Evolutionary conservation across 1,140 invertebrate genomes (phyloP).

Genomic region (Camponotus vicinus): DNA sequence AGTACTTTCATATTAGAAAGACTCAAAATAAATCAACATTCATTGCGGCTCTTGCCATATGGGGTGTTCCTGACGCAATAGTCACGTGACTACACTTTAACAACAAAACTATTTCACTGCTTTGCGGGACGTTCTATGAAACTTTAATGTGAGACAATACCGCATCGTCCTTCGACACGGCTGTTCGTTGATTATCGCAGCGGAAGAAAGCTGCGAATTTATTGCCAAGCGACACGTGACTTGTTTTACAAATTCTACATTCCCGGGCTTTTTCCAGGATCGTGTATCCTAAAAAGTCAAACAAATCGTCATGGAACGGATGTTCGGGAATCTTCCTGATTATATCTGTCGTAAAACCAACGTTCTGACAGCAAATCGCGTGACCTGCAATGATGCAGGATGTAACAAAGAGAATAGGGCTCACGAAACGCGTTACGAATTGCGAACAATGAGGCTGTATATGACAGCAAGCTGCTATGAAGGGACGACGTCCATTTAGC

Average conservation of each 20-base stretch:
- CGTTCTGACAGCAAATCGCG: conserved; percentile 42
- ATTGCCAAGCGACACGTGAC: conserved; percentile 47
- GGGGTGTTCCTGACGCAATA: background rate
- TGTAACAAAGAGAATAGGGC: conserved; percentile 36
- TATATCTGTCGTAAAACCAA: conserved; percentile 57
- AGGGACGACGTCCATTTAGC: conserved; percentile 48
- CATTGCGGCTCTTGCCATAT: background rate
- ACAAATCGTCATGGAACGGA: conserved; percentile 54
- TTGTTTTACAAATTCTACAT: conserved; percentile 12
- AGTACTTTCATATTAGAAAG: background rate
- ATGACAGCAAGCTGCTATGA: conserved; percentile 5
- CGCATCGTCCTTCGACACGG: conserved; percentile 10
- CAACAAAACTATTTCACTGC: background rate
- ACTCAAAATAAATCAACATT: background rate
- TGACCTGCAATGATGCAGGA: conserved; percentile 22
- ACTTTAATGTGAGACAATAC: conserved; percentile 12
- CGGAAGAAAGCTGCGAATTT: conserved; percentile 48
- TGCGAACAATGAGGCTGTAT: conserved; percentile 24
- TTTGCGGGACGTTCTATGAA: background rate
- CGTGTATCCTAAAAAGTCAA: conserved; percentile 44
- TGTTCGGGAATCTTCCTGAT: conserved; percentile 71
- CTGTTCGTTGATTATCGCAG: conserved; percentile 40
- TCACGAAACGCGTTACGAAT: conserved; percentile 14
- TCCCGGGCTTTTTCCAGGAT: background rate
- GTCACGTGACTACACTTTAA: background rate